Evolutionary conservation across 2,113 vertebrate genomes (phyloP).

Genomic region (Nothocercus nigrocapillus): DNA sequence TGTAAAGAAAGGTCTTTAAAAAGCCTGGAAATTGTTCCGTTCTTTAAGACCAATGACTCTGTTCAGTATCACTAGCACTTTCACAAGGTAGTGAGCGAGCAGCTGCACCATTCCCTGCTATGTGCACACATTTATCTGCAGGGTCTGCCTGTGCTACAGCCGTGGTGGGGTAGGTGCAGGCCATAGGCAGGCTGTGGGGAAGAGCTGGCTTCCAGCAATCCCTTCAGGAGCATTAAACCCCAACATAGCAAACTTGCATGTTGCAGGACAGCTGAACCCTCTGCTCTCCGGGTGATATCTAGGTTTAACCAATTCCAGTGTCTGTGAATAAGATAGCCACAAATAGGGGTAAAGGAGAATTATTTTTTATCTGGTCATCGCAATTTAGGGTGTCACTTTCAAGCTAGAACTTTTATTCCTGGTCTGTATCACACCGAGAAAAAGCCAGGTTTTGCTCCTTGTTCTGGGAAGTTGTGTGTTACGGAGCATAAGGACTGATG

Average conservation of each 20-base stretch:
- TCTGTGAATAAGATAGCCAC: neutral
- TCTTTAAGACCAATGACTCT: neutral
- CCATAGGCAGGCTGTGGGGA: neutral
- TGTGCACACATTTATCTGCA: rapidly evolving
- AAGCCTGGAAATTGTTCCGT: neutral
- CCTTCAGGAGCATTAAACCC: neutral
- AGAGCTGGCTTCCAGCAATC: neutral
- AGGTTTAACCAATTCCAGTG: neutral
- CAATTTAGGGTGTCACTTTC: neutral
- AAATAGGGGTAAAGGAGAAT: neutral
- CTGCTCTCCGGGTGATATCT: neutral
- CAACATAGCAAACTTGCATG: neutral
- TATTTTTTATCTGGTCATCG: neutral
- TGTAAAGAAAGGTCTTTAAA: neutral
- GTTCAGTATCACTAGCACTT: rapidly evolving
- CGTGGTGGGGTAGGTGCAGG: neutral
- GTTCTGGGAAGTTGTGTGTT: neutral
- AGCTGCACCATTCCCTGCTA: neutral
- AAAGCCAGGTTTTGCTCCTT: neutral
- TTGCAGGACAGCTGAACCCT: neutral
- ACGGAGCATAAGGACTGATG: neutral
- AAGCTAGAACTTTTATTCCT: neutral
- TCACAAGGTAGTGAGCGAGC: rapidly evolving
- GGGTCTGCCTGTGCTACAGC: neutral
- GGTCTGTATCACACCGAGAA: neutral